Evolutionary conservation across 2,113 vertebrate genomes (phyloP), one percentile per base, ranked within the genome.

Genomic region (Gadus macrocephalus): DNA sequence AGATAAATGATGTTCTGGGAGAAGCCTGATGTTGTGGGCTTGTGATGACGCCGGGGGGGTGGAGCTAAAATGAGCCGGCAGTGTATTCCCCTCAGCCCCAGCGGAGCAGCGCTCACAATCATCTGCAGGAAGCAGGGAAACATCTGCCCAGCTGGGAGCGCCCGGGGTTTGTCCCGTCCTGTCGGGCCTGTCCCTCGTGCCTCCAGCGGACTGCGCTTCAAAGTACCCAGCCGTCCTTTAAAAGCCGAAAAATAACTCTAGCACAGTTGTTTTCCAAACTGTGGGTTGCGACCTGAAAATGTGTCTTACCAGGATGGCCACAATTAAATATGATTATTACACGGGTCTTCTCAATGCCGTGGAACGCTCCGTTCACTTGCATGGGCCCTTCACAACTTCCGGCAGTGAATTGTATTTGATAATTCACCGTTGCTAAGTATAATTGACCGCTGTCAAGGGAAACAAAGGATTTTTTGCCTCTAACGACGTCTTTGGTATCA

Each of bases 1-100:
- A 49, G 68, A 69, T 81, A 72, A 85, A 85, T 77, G 62, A 85
- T 84, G 75, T 84, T 82, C 85, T 75, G 67, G 64, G 66, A 76
- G 69, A 60, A 56, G 66, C 80, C 59, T 73, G 69, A 77, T 75
- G 73, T 78, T 53, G 63, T 66, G 61, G 59, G 12, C 42, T 82
- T 75, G 58, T 71, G 63, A 66, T 73, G 64, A 70, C 62, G 75
- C 62, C 59, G 42, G 42, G 66, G 67, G 64, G 71, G 62, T 71
- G 68, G 31, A 67, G 61, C 31, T 65, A 31, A 70, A 76, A 70
- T 66, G 56, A 62, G 60, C 53, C 70, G 78, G 76, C 70, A 73
- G 72, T 78, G 9, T 49, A 49, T 49, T 22, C 64, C 56, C 72
- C 62, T 69, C 71, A 58, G 8, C 55, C 71, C 74, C 78, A 74